These are phyloP conservation scores for Nesoenas mayeri DNA, from an alignment of 2,113 vertebrate species.

Conservation along the genomic window DNA sequence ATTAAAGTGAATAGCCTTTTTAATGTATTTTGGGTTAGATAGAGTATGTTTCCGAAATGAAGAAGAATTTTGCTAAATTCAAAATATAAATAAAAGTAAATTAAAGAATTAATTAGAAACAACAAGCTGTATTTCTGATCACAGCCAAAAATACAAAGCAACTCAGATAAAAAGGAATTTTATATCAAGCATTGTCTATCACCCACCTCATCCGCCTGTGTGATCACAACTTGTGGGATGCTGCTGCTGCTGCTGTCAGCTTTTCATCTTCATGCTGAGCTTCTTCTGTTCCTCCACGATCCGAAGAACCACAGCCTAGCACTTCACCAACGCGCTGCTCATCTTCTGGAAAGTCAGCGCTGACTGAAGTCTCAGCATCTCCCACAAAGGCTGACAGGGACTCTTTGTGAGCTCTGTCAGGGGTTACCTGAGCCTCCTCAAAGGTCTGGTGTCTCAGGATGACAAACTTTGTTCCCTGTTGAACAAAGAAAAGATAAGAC, in stretches of 20 bases:
- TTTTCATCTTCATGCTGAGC: constrained; percentile 71
- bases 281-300: constrained; percentile 50
- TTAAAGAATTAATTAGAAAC: constrained; percentile 68
- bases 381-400: constrained; percentile 25
- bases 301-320: constrained; percentile 57
- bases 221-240: constrained; percentile 72
- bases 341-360: not conserved
- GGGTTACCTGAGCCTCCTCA: constrained; percentile 27
- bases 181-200: constrained; percentile 82
- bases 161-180: constrained; percentile 83
- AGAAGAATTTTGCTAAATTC: constrained; percentile 69
- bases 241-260: constrained; percentile 51
- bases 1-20: constrained; percentile 38
- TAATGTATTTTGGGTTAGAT: not conserved
- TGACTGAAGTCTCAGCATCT: not conserved
- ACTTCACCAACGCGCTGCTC: constrained; percentile 31
- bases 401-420: constrained; percentile 1
- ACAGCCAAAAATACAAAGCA: constrained; percentile 81
- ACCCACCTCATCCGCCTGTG: constrained; percentile 79
- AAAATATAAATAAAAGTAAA: constrained; percentile 71
- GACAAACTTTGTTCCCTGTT: constrained; percentile 47
- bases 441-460: not conserved
- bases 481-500: constrained; percentile 38
- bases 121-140: constrained; percentile 72
- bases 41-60: not conserved